A percentile compares a stretch with the other conserved stretches of the same genome.
Conservation (phyloP, 1,140 invertebrate genomes). For the Proctacanthus coquilletti region DNA sequence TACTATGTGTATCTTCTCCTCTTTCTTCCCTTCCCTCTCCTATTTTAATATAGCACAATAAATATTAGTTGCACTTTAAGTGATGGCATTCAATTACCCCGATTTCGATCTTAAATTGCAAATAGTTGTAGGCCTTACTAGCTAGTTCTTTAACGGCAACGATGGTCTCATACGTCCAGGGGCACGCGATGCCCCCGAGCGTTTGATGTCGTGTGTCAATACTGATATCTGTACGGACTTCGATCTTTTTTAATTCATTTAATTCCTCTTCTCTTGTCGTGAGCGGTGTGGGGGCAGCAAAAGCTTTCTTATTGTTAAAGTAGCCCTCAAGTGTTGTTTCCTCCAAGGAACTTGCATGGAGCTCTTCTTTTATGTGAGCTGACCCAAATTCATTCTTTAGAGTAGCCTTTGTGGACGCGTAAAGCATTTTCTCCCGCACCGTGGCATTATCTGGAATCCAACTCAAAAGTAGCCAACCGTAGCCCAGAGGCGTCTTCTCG, state of each 20-base stretch:
- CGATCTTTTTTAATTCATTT: slow-evolving; percentile 58
- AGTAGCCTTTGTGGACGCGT: slow-evolving; percentile 96
- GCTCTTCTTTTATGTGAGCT: slow-evolving; percentile 62
- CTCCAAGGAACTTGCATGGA: slow-evolving; percentile 37
- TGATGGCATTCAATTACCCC: no score
- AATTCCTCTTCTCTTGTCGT: slow-evolving; percentile 82
- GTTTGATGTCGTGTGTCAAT: slow-evolving; percentile 82
- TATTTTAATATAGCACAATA: no score
- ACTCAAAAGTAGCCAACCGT: slow-evolving; percentile 89
- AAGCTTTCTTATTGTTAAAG: slow-evolving; percentile 56
- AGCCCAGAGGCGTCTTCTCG: slow-evolving; percentile 55
- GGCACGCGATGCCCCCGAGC: slow-evolving; percentile 81
- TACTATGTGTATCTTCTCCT: slow-evolving; percentile 37
- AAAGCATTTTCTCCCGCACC: slow-evolving; percentile 94
- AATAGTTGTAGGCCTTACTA: slow-evolving; percentile 50
- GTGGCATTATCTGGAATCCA: slow-evolving; percentile 87
- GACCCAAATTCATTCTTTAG: slow-evolving; percentile 92
- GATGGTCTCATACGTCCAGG: slow-evolving; percentile 68
- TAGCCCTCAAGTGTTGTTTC: slow-evolving; percentile 75
- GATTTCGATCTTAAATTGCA: slow-evolving; percentile 58
- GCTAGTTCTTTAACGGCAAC: slow-evolving; percentile 53
- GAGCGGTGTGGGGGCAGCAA: slow-evolving; percentile 70
- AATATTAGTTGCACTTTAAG: no score
- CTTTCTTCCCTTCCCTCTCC: no score
- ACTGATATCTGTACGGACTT: slow-evolving; percentile 60